A percentile compares a stretch with the other conserved stretches of the same genome.
phyloP scores from a whole-genome alignment of 1,140 invertebrate species.

The Copidosoma floridanum region DNA sequence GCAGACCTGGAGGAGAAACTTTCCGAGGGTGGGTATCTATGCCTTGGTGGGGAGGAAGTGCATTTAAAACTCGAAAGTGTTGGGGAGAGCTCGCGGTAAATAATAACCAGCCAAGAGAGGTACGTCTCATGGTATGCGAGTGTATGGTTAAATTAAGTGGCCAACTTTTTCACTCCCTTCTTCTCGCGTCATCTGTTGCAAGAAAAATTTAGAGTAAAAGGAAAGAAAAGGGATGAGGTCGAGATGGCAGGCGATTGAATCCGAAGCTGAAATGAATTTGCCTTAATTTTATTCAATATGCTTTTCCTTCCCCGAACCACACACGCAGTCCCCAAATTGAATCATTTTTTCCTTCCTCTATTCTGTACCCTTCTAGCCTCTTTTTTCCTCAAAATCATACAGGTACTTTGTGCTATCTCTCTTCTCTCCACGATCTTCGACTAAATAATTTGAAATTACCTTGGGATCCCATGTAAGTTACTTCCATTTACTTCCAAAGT shows the following conservation, averaged over 20 bases:
- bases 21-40: too few species aligned
- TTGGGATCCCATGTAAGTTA: not conserved
- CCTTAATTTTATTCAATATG: slow-evolving; percentile 11
- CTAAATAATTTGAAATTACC: not conserved
- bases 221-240: too few species aligned
- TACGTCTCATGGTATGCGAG: too few species aligned
- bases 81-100: too few species aligned
- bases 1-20: too few species aligned
- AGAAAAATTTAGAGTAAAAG: too few species aligned
- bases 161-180: too few species aligned
- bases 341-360: not conserved
- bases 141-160: slow-evolving; percentile 27
- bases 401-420: too few species aligned
- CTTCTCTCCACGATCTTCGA: too few species aligned
- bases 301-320: too few species aligned
- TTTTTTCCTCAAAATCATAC: too few species aligned
- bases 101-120: slow-evolving; percentile 18
- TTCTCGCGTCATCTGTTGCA: too few species aligned
- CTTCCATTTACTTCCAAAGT: not conserved
- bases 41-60: slow-evolving; percentile 2
- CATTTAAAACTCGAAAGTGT: slow-evolving; percentile 23
- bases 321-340: not conserved
- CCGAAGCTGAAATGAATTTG: not conserved
- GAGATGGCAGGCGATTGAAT: slow-evolving; percentile 1
- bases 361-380: not conserved